Base-by-base conservation (phyloP, 2,113 vertebrate genomes). In the Pteronura brasiliensis region DNA sequence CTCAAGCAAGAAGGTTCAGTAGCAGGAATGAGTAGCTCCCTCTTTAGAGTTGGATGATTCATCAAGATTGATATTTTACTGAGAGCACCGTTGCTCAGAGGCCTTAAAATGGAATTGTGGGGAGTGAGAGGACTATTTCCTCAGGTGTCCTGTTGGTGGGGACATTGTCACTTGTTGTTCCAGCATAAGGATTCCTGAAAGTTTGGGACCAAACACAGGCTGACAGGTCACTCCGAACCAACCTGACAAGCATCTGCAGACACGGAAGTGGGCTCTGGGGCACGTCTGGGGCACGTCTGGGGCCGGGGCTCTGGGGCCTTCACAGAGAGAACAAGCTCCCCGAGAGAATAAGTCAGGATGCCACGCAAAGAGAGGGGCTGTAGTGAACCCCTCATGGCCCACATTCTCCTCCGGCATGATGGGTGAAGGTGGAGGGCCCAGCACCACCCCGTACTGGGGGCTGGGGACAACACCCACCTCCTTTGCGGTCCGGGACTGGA, bases 101-200 rank as follows among this genome's bases (percentile, higher is more conserved):
- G 59, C 65, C 52, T 86, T 80, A 15, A 76, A n/a, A 47, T 39
- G 79, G n/a, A 95, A 71, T 3, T 55, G 57, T 27, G 9, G 57
- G 47, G 34, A 92, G 39, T 15, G 71, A 91, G 59, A 87, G 71
- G 34, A 79, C 65, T 95, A 89, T 83, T 98, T 96, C 97, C 95
- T 95, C 92, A 69, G 95, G 96, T 97, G 90, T 97, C 97, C 97
- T 97, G 97, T 97, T 93, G 98, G 97, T 97, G 97, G 96, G 97
- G 97, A 98, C 97, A 97, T 94, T 98, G 97, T 94, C 96, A 97
- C 95, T 98, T 97, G 72, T 84, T 93, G 97, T 97, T 96, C n/a
- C 49, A 69, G 88, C 65, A 76, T 44, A 71, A 77, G 93, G 81
- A 77, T 63, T 92, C 57, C 89, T 49, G 76, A 90, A 94, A 72